A percentile compares a stretch with the other conserved stretches of the same genome.
Conservation (phyloP, 2,797 vertebrate species). For the Mormyrops boulengeri region DNA sequence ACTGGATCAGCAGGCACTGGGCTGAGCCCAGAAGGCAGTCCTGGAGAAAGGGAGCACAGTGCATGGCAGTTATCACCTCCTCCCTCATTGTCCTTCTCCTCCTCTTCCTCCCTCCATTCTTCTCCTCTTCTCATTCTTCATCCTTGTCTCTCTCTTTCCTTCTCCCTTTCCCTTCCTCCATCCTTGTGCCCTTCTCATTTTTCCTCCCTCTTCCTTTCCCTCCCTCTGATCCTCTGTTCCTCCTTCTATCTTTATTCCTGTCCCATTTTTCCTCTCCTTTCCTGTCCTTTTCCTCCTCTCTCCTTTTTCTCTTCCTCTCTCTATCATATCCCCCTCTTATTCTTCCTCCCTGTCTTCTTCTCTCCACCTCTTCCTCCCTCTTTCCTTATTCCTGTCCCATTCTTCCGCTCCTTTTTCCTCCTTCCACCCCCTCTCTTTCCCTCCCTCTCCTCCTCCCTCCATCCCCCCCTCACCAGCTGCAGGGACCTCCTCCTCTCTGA, state of each 20-base stretch:
- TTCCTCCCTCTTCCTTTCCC: not conserved
- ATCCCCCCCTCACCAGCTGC: constrained; percentile 66
- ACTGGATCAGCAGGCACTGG: constrained; percentile 72
- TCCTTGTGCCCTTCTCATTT: constrained; percentile 12
- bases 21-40: constrained; percentile 77
- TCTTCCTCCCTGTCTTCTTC: not conserved
- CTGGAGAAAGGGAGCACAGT: constrained; percentile 46
- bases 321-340: constrained; percentile 1
- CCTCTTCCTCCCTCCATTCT: not conserved
- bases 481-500: constrained; percentile 72
- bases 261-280: not conserved
- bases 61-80: not conserved
- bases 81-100: not conserved
- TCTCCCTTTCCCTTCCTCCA: not conserved
- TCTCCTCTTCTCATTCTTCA: not conserved
- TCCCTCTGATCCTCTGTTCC: not conserved
- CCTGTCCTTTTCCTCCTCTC: not conserved
- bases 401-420: no score
- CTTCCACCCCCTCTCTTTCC: no score
- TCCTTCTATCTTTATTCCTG: not conserved
- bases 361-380: no score
- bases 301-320: not conserved
- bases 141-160: not conserved
- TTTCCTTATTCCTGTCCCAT: no score
- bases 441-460: not conserved